Base-by-base conservation (phyloP, 2,113 vertebrate genomes). In the Callopanchax toddi region DNA sequence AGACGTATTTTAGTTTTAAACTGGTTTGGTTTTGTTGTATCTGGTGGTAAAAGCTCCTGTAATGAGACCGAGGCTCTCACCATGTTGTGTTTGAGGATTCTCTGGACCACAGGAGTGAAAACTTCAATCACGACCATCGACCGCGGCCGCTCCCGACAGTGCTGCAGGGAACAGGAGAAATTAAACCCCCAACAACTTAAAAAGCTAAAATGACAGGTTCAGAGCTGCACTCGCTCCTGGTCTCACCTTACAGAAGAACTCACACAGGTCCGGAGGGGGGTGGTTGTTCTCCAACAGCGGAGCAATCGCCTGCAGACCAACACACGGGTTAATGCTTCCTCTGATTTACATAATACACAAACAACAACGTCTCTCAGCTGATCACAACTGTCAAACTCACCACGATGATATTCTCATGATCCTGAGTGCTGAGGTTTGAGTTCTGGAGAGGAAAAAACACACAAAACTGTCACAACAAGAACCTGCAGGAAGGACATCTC, bases 1-100 rank as follows among this genome's bases (percentile, higher is more conserved):
- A n/a, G n/a, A n/a, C n/a, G n/a, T n/a, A n/a, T n/a, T n/a, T n/a
- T n/a, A n/a, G n/a, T n/a, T 4, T 32, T 26, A 26, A 6, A 26
- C 26, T 26, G n/a, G n/a, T n/a, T n/a, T n/a, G n/a, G n/a, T n/a
- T n/a, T n/a, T n/a, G n/a, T n/a, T n/a, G n/a, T n/a, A n/a, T n/a
- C n/a, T n/a, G n/a, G n/a, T n/a, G n/a, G n/a, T n/a, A n/a, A n/a
- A n/a, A 32, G 8, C 4, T 32, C 29, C 29, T 32, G 45, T n/a
- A n/a, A n/a, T n/a, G n/a, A n/a, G 52, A 22, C 32, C 6, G 0
- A 21, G 1, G n/a, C 11, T 60, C 91, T 89, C 86, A 99, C 97
- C 97, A 99, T 99, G 90, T 99, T 99, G 89, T 99, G 97, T 88
- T 99, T 99, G 85, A 99, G 96, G 85, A 99, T 99, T 90, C 97